Evolutionary conservation across 2,888 invertebrate genomes (phyloP), one percentile per base, ranked within the genome.

Genomic region (Pyrrhosoma nymphula): DNA sequence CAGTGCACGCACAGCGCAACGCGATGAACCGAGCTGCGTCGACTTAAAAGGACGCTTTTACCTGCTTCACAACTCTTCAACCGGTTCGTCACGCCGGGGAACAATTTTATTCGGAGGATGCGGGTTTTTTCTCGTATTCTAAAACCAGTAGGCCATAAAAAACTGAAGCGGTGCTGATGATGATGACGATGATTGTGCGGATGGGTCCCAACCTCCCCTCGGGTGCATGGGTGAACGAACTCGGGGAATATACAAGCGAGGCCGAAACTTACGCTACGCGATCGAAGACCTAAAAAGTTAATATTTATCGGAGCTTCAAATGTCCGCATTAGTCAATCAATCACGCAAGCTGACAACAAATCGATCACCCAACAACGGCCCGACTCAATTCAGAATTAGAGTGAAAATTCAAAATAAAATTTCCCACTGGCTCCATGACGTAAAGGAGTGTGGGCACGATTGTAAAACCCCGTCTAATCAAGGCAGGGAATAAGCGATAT

Each of bases 131-230:
- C 82, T 16, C 35, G 82, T 30, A 82, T 35, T 82, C 35, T 82
- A 82, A 82, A 82, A 30, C 35, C 82, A 82, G 30, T 82, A 82
- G 82, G 82, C 35, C 82, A 35, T 35, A 82, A 82, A 82, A 82
- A 82, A 82, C n/a, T n/a, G 69, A n/a, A 69, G 69, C 26, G 69
- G 4, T 69, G n/a, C 26, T 69, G 26, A 4, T 69, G 26, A 30
- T 35, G 69, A 30, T 82, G 30, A 35, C 35, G 82, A 35, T 30
- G 35, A 4, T 12, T 14, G 14, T 1, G 82, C 12, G 30, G 30
- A 16, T 2, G 26, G 14, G 14, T 30, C 16, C 30, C 82, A 14
- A 35, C 12, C 16, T 82, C 8, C 30, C 35, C 35, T 16, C 18
- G 12, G 35, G 16, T n/a, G 14, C 26, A 14, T 82, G 35, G 82